Evolutionary conservation across 2,888 invertebrate genomes (phyloP).

Genomic region (Acanthosepion esculentum): DNA sequence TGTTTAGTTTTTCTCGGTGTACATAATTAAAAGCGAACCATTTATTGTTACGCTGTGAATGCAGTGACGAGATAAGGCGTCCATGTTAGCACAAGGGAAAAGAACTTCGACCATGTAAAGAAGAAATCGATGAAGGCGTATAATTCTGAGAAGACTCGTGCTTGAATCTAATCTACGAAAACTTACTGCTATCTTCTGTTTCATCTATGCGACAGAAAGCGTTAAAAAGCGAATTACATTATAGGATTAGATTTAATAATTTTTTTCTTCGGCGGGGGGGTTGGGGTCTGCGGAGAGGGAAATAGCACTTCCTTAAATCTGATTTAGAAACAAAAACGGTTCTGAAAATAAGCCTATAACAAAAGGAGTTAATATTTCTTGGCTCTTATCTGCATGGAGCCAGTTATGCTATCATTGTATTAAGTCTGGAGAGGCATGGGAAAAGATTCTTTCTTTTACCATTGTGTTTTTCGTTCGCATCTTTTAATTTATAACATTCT

Average conservation of each 20-base stretch:
- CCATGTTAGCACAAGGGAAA: not conserved
- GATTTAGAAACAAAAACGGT: not conserved
- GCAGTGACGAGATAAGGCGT: not conserved
- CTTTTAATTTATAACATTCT: not conserved
- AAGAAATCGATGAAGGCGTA: not conserved
- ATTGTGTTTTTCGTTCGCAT: not conserved
- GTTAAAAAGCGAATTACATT: slow-evolving; percentile 2
- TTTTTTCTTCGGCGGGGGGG: not conserved
- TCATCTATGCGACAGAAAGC: not conserved
- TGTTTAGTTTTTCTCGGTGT: not conserved
- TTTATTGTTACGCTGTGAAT: not conserved
- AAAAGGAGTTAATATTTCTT: not conserved
- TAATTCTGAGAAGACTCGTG: not conserved
- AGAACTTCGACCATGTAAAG: not conserved
- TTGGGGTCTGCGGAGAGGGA: not conserved
- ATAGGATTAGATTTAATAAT: not conserved
- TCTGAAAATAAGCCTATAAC: not conserved
- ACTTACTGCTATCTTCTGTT: not conserved
- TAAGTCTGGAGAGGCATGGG: not conserved
- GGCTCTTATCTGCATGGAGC: not conserved
- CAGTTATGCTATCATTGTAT: not conserved
- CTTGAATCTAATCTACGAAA: not conserved
- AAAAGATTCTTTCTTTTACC: not conserved
- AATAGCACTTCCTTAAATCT: slow-evolving; percentile 33
- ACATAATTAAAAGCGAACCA: not conserved